Evolutionary conservation across 1,140 invertebrate genomes (phyloP), one percentile per base, ranked within the genome.

Genomic region (Leptinotarsa lineolata): DNA sequence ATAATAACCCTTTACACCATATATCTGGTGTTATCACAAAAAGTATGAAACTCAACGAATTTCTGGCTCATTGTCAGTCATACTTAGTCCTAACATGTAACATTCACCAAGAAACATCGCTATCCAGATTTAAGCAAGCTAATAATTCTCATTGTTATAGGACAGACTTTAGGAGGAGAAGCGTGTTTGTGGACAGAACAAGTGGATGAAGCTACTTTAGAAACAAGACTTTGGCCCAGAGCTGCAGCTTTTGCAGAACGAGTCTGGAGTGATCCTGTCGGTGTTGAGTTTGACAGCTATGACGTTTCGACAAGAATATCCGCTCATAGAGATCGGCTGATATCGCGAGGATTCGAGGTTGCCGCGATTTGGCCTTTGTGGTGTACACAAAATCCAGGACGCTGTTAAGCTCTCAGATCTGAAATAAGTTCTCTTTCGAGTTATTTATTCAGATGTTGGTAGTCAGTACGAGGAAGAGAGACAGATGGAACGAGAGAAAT

Each of bases 141-240:
- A 39, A 39, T 11, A 39, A 16, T 54, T 11, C 6, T 18, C 30
- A 30, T 70, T 15, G 70, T 46, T 20, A 71, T 67, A 75, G 83
- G 45, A 13, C 78, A 86, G 78, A 79, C 90, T 13, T 77, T 91
- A 2, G 91, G 91, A 0, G 91, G 89, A 3, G 90, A 92, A 77
- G 91, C 88, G 4, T 91, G 91, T 70, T 86, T 92, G 74, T 94
- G 92, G 92, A 89, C 87, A 44, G 92, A 93, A 81, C 90, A 92
- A 82, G 83, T 88, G 18, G 86, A 86, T 39, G 84, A 87, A 13
- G 88, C 83, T 59, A 85, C 87, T 48, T 77, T 92, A 73, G 91
- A 91, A 76, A 88, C 88, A 76, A 87, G 90, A 84, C 83, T 92
- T 74, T 94, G 92, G 92, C 91, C 90, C 20, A 85, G 92, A 68